phyloP scores from a whole-genome alignment of 2,113 vertebrate genomes.

The Orthonyx spaldingii region DNA sequence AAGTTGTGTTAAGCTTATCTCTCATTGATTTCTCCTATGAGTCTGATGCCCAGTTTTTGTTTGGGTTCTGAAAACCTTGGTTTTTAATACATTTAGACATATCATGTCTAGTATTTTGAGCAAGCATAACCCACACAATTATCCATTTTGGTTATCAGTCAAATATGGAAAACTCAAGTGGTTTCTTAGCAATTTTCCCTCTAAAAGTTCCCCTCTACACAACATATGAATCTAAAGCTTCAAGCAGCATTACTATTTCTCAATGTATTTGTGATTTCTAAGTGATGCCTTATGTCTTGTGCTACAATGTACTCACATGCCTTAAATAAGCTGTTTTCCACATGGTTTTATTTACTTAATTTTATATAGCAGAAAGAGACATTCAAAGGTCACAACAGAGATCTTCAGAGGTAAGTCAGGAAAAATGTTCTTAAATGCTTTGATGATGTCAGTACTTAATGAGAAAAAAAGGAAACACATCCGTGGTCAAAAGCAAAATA shows the following conservation, averaged over 20 bases:
- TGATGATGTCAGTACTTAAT: not conserved
- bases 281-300: not conserved
- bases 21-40: not conserved
- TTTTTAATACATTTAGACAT: not conserved
- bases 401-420: not conserved
- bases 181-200: not conserved
- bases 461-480: not conserved
- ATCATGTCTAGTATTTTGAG: not conserved
- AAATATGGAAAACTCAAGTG: not conserved
- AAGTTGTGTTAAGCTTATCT: not conserved
- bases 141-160: not conserved
- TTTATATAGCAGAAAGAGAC: not conserved
- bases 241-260: not conserved
- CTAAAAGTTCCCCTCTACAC: not conserved
- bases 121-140: not conserved
- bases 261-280: not conserved
- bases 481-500: not conserved
- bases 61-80: not conserved
- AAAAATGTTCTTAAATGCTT: not conserved
- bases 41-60: not conserved
- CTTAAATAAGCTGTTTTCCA: not conserved
- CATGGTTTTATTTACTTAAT: not conserved
- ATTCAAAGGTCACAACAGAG: not conserved
- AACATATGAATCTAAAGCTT: not conserved
- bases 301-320: not conserved